phyloP scores from a whole-genome alignment of 2,113 vertebrate species.

The Fukomys damarensis region DNA sequence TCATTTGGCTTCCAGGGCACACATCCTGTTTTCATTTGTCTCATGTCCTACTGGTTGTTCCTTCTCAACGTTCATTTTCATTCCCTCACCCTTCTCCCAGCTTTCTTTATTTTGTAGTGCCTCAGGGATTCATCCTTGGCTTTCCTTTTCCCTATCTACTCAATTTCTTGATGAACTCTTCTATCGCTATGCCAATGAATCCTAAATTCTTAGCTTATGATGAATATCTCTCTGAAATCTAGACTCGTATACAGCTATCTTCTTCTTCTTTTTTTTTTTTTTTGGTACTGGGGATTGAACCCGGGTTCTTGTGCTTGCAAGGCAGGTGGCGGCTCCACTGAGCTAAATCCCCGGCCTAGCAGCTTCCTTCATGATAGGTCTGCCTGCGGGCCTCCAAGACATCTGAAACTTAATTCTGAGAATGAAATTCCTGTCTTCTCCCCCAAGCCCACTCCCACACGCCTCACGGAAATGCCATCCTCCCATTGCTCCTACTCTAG shows the following conservation, averaged over 20 bases:
- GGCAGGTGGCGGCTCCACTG: too few relatives aligned
- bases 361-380: not conserved
- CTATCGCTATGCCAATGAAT: not conserved
- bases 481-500: not conserved
- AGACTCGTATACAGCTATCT: not conserved
- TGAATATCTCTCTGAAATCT: not conserved
- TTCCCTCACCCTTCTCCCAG: not conserved
- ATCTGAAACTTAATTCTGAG: not conserved
- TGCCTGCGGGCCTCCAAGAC: not conserved
- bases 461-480: not conserved
- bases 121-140: not conserved
- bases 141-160: not conserved
- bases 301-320: too few relatives aligned
- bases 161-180: not conserved
- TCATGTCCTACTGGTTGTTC: not conserved
- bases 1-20: not conserved
- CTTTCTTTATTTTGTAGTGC: not conserved
- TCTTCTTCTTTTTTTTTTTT: too few relatives aligned
- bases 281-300: too few relatives aligned
- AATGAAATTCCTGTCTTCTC: not conserved
- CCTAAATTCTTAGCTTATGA: not conserved
- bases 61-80: not conserved
- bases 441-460: not conserved
- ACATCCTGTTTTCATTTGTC: not conserved
- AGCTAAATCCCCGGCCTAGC: too few relatives aligned